Base-by-base conservation (phyloP, 2,113 vertebrate genomes). In the Anolis sagrei region DNA sequence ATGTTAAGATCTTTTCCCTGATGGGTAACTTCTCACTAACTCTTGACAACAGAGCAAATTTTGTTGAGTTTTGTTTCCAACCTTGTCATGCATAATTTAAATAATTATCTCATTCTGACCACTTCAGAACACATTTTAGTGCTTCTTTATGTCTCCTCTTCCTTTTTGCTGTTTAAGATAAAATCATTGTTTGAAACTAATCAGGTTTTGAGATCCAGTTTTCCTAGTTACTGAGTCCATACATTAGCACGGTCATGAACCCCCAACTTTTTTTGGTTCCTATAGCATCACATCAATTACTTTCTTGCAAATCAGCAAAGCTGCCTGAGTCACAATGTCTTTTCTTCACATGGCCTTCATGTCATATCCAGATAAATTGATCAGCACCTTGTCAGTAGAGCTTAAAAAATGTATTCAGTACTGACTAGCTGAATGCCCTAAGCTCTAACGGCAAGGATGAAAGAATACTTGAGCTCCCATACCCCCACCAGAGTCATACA, bases 251-350 rank as follows among this genome's bases (percentile, higher is more conserved):
- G 85, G 72, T 23, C 79, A 79, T 39, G 77, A 79, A 74, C 61
- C 39, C 18, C 48, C 19, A 70, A 85, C 18, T 64, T 54, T 39
- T 79, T 44, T 80, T 73, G 58, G 58, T 72, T 34, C 58, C 61
- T 81, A 48, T 49, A 76, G 62, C 27, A 74, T 76, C 34, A 79
- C 48, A 75, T 84, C 44, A n/a, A 0, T 77, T 92, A 27, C 82
- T 94, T 84, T 76, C 74, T 81, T 87, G 81, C 51, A 90, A 85
- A 81, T 91, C n/a, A 70, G 66, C 36, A 83, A 68, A 84, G 34
- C 23, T 84, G 70, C 68, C 2, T 90, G 89, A 13, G 9, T 86
- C 49, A 1, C 62, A 64, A 2, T 36, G 16, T 68, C 61, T 81
- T 89, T 89, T 36, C 88, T 72, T 89, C 88, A 74, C 0, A 0